Conservation (phyloP, 2,797 vertebrate genomes). For the Catostomus latipinnis region DNA sequence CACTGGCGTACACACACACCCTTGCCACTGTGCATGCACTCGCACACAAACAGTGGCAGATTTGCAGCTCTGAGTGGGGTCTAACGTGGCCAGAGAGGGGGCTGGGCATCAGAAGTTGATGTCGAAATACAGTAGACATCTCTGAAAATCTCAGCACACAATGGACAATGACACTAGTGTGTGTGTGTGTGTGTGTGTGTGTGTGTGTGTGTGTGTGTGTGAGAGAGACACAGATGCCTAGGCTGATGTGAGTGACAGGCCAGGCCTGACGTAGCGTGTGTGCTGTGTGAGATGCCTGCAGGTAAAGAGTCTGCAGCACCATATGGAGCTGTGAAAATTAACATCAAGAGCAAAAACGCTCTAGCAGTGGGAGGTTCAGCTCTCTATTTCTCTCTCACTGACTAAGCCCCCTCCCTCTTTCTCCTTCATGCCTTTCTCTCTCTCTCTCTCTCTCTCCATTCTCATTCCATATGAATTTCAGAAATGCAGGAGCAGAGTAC, state of each 20-base stretch:
- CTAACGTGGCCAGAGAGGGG: constrained; percentile 59
- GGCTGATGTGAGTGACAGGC: constrained; percentile 94
- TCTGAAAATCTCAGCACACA: constrained; percentile 10
- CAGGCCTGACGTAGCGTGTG: constrained; percentile 92
- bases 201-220: constrained; percentile 63
- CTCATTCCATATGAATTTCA: constrained; percentile 77
- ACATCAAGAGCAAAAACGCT: constrained; percentile 91
- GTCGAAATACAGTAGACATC: constrained; percentile 5
- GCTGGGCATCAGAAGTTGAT: constrained; percentile 43
- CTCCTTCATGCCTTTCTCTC: constrained; percentile 48
- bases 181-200: constrained; percentile 68
- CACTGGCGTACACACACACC: constrained; percentile 19
- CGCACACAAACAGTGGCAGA: constrained; percentile 19
- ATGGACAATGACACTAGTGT: constrained; percentile 25
- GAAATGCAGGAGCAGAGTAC: constrained; percentile 74
- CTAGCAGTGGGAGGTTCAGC: constrained; percentile 79
- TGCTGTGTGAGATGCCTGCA: constrained; percentile 85
- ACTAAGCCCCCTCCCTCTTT: constrained; percentile 55
- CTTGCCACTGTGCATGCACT: background rate
- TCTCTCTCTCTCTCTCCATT: constrained; percentile 30
- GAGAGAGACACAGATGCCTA: constrained; percentile 87
- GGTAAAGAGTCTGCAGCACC: constrained; percentile 98
- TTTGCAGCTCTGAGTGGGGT: background rate
- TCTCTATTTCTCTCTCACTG: constrained; percentile 41
- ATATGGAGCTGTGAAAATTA: constrained; percentile 99